Conservation (phyloP, 2,113 vertebrate genomes). For the Geococcyx californianus region DNA sequence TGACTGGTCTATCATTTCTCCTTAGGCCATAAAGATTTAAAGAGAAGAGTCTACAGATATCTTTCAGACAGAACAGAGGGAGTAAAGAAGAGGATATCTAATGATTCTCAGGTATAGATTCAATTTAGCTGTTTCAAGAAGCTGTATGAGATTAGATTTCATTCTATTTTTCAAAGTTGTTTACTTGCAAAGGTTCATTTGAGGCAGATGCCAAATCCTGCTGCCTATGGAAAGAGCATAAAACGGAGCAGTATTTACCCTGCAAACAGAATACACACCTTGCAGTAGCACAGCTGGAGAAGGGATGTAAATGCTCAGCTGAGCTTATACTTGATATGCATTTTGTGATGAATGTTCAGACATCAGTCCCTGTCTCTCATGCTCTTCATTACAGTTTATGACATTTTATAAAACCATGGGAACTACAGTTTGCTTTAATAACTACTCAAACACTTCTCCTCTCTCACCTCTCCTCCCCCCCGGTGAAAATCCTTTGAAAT, state of each 20-base stretch:
- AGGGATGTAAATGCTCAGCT: neutral
- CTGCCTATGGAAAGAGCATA: neutral
- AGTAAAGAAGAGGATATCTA: neutral
- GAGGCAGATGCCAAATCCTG: neutral
- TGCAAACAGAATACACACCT: neutral
- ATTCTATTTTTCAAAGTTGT: neutral
- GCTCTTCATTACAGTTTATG: neutral
- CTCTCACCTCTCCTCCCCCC: neutral
- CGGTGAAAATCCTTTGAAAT: slow-evolving; percentile 2
- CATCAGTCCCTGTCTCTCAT: neutral
- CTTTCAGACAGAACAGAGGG: neutral
- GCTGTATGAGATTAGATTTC: neutral
- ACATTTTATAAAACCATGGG: neutral
- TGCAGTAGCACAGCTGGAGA: neutral
- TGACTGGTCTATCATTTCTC: neutral
- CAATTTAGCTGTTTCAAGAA: neutral
- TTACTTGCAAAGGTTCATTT: neutral
- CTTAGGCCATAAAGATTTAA: neutral
- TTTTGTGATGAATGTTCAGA: neutral
- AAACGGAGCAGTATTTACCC: neutral
- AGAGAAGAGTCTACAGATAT: neutral
- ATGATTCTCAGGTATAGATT: neutral
- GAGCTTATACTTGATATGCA: neutral
- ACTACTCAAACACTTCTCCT: neutral
- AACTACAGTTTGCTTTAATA: neutral